A percentile compares a stretch with the other conserved stretches of the same genome.
phyloP scores from a whole-genome alignment of 1,140 invertebrate species.

The Drosophila subobscura region DNA sequence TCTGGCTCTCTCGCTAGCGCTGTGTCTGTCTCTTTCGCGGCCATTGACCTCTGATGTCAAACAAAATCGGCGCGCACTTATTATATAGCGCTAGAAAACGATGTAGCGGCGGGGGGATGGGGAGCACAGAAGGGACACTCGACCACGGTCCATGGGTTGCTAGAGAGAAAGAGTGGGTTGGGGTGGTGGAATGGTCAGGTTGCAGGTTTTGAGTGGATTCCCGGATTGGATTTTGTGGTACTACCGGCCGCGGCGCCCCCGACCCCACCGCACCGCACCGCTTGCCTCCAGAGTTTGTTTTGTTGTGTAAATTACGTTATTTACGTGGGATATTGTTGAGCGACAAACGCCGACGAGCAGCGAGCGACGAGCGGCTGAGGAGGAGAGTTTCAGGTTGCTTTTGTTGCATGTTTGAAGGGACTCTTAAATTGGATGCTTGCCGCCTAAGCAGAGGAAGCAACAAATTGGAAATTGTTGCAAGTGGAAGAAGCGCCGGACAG shows the following conservation, averaged over 20 bases:
- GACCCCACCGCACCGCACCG: background rate
- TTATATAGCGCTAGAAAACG: constrained; percentile 50
- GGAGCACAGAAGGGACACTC: constrained; percentile 34
- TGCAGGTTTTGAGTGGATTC: constrained; percentile 9
- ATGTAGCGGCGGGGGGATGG: background rate
- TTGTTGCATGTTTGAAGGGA: constrained; percentile 35
- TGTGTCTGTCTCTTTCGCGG: constrained; percentile 40
- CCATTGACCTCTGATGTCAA: constrained; percentile 81
- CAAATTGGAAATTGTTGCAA: constrained; percentile 29
- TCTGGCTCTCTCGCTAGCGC: constrained; percentile 7
- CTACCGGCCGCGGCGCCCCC: background rate
- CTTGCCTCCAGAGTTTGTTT: constrained; percentile 63
- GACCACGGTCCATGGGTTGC: constrained; percentile 64
- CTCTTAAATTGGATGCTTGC: constrained; percentile 44
- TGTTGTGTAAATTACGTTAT: constrained; percentile 80
- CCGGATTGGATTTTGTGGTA: constrained; percentile 40
- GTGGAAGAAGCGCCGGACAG: too few species aligned
- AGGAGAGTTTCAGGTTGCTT: constrained; percentile 43
- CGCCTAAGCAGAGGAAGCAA: constrained; percentile 5
- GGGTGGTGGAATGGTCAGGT: background rate
- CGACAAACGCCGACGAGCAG: background rate
- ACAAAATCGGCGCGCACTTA: constrained; percentile 78
- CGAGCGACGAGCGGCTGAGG: too few species aligned
- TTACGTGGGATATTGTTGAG: constrained; percentile 66
- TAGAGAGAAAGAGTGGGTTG: constrained; percentile 4